Conservation (phyloP, 2,888 invertebrate species). For the Dynastes tityus region DNA sequence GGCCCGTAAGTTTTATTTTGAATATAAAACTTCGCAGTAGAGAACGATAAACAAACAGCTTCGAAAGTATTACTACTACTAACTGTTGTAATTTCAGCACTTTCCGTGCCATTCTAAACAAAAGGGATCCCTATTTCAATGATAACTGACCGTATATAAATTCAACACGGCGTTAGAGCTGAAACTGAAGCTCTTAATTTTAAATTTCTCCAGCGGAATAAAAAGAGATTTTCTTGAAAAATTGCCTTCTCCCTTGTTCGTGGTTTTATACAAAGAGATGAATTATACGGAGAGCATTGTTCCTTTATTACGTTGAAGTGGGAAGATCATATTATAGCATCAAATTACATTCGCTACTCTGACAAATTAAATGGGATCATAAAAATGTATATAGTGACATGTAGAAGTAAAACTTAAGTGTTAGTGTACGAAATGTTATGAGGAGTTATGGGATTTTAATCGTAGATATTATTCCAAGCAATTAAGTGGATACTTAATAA, state of each 20-base stretch:
- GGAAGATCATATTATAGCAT: neutral
- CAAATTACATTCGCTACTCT: neutral
- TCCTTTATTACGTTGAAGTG: neutral
- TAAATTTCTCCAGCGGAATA: slow-evolving; percentile 5
- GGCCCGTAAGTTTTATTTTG: no score
- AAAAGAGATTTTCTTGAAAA: slow-evolving; percentile 11
- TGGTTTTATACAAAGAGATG: slow-evolving; percentile 5
- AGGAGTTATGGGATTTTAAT: no score
- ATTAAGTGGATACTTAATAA: neutral
- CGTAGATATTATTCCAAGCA: no score
- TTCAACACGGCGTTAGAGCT: neutral
- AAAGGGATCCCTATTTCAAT: no score
- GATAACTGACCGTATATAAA: neutral
- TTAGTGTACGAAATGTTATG: no score
- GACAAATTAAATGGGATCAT: neutral
- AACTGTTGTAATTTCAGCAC: no score
- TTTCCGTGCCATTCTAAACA: no score
- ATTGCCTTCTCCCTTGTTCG: neutral
- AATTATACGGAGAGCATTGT: neutral
- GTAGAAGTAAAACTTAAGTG: no score
- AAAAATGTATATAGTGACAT: neutral
- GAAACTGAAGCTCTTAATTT: slow-evolving; percentile 1
- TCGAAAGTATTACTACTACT: no score
- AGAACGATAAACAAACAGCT: no score
- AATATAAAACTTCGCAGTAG: no score